A percentile compares a stretch with the other conserved stretches of the same genome.
Evolutionary conservation across 1,140 invertebrate genomes (phyloP).

Genomic region (Hormaphis cornu): DNA sequence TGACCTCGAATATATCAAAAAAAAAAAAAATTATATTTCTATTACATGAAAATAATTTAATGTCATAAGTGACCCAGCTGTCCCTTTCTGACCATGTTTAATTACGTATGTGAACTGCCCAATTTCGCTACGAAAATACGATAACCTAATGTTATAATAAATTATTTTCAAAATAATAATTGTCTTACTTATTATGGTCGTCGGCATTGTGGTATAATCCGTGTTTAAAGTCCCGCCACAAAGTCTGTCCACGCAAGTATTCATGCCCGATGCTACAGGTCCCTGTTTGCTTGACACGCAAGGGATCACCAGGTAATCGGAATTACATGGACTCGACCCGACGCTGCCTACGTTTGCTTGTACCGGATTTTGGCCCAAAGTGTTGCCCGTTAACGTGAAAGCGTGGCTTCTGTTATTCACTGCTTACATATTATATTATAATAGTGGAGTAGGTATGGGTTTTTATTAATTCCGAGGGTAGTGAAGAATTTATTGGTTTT

Average conservation of each 20-base stretch:
- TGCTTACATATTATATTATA: no score
- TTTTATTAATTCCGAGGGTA: no score
- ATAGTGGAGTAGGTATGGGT: no score
- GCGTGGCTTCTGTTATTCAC: conserved; percentile 54
- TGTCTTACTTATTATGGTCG: conserved; percentile 56
- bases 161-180: not conserved
- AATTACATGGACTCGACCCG: conserved; percentile 53
- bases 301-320: conserved; percentile 68
- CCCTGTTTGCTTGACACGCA: conserved; percentile 57
- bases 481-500: no score
- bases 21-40: no score
- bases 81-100: no score
- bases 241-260: conserved; percentile 57
- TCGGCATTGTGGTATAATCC: conserved; percentile 49
- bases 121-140: no score
- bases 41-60: no score
- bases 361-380: conserved; percentile 49
- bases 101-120: no score
- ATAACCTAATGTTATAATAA: no score
- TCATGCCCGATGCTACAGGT: conserved; percentile 44
- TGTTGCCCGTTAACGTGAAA: conserved; percentile 65
- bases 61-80: no score
- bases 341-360: conserved; percentile 55
- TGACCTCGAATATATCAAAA: no score
- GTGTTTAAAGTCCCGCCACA: conserved; percentile 62